Percentiles rank a stretch among this genome's conserved stretches.
These are phyloP conservation scores for Platichthys flesus DNA, from an alignment of 2,113 vertebrate genomes.

Conservation along the genomic window DNA sequence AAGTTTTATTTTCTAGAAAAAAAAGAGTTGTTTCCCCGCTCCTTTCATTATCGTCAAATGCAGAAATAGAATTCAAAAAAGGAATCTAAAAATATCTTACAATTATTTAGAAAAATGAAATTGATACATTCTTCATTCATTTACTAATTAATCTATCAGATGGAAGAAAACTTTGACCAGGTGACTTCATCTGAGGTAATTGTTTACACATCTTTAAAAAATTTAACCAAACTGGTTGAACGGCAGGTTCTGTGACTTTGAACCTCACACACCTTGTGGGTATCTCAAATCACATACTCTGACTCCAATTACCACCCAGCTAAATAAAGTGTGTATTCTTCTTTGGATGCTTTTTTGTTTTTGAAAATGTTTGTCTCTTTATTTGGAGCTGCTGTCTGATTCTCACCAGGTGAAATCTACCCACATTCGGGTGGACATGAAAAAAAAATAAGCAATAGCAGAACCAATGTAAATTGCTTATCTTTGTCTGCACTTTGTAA, in stretches of 20 bases:
- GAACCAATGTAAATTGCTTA: not conserved
- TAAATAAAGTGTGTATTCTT: too few relatives aligned
- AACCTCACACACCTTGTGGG: not conserved
- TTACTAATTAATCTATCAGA: not conserved
- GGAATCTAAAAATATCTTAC: too few relatives aligned
- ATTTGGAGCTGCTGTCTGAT: not conserved
- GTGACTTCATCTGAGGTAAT: not conserved
- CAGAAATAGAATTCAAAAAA: too few relatives aligned
- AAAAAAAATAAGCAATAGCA: too few relatives aligned
- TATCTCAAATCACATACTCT: too few relatives aligned
- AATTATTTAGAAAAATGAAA: too few relatives aligned
- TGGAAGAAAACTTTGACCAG: not conserved
- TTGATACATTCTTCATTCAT: not conserved
- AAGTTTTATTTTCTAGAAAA: too few relatives aligned
- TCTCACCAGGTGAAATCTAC: not conserved
- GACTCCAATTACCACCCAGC: too few relatives aligned
- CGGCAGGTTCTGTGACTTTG: not conserved
- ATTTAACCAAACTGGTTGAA: not conserved
- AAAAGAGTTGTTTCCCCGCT: too few relatives aligned
- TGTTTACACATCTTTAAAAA: not conserved
- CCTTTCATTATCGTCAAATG: too few relatives aligned
- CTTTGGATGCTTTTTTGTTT: too few relatives aligned
- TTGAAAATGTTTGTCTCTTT: not conserved
- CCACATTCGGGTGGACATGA: not conserved
- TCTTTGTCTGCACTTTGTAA: too few relatives aligned